Conservation (phyloP, 35 echinoderm and acorn worm species). For the Heliocidaris tuberculata region DNA sequence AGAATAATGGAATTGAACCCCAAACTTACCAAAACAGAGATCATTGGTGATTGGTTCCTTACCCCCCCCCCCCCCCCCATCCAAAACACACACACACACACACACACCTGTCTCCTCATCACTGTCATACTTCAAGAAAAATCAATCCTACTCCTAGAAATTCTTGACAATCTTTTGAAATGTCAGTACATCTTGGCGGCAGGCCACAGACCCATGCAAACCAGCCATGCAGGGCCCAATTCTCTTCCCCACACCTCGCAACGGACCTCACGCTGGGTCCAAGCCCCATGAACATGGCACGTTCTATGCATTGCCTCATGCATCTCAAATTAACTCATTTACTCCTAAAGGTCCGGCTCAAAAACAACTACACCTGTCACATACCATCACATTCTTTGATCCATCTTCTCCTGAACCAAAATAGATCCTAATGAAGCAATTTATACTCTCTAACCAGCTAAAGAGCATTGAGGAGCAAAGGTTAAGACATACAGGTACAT, state of each 20-base stretch:
- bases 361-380: slow-evolving; percentile 28
- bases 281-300: neutral
- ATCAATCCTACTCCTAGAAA: neutral
- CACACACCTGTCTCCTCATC: neutral
- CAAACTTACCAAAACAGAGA: no score
- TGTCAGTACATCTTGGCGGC: neutral
- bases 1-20: no score
- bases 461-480: neutral
- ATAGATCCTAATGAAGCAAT: neutral
- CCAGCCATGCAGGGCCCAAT: neutral
- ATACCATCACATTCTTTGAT: neutral
- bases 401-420: neutral
- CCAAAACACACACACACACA: neutral
- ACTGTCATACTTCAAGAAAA: neutral
- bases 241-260: neutral
- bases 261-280: neutral
- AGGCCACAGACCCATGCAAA: neutral
- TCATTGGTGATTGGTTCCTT: no score
- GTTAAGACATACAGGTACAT: neutral
- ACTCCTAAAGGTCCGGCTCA: neutral
- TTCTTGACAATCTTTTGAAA: slow-evolving; percentile 4
- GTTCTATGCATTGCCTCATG: neutral
- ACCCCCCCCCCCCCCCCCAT: neutral
- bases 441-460: neutral
- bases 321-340: slow-evolving; percentile 13